These are phyloP conservation scores for Tachysurus vachellii DNA, from an alignment of 2,113 vertebrate species.

Conservation along the genomic window DNA sequence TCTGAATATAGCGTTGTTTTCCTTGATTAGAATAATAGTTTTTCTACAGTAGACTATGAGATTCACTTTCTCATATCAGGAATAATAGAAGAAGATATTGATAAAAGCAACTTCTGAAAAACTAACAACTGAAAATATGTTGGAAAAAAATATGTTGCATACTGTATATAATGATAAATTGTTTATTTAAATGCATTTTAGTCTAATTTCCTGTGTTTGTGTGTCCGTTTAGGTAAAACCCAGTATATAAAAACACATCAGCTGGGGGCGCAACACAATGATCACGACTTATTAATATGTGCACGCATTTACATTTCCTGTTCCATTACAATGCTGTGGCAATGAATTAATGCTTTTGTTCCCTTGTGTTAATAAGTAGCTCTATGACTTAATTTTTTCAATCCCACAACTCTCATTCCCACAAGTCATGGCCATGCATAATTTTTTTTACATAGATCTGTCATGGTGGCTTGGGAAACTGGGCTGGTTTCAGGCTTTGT, in stretches of 20 bases:
- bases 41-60: too few species aligned
- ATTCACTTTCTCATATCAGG: too few species aligned
- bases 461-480: too few species aligned
- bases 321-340: not conserved
- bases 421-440: too few species aligned
- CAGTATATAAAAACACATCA: not conserved
- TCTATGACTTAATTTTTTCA: too few species aligned
- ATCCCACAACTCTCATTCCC: too few species aligned
- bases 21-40: too few species aligned
- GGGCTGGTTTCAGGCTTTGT: too few species aligned
- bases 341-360: not conserved
- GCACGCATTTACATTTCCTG: not conserved
- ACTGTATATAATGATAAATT: not conserved
- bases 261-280: not conserved
- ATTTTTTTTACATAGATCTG: too few species aligned
- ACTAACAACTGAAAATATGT: too few species aligned
- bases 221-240: not conserved
- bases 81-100: too few species aligned
- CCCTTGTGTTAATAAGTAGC: too few species aligned
- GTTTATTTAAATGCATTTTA: not conserved
- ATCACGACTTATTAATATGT: not conserved
- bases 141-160: not conserved
- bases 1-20: not conserved
- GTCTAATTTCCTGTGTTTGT: not conserved
- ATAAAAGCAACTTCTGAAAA: not conserved